Evolutionary conservation across 2,113 vertebrate genomes (phyloP).

Genomic region (Montifringilla adamsi): DNA sequence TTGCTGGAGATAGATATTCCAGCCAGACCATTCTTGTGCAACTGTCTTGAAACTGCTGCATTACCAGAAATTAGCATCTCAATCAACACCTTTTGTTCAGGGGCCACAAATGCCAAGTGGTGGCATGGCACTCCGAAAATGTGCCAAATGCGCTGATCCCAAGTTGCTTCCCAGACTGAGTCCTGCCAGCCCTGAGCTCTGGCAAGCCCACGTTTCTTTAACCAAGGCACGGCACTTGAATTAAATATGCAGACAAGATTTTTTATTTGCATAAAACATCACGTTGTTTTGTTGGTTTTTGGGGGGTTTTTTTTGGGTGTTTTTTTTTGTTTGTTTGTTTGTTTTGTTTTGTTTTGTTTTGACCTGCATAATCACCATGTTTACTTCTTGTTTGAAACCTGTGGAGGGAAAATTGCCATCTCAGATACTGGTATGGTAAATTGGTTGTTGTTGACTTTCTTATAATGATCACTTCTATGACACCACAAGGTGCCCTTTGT

Average conservation of each 20-base stretch:
- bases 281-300: not conserved
- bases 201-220: not conserved
- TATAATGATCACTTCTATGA: not conserved
- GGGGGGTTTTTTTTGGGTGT: too few relatives aligned
- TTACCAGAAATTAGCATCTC: not conserved
- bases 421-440: not conserved
- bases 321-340: too few relatives aligned
- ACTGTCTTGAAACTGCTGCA: not conserved
- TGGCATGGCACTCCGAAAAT: not conserved
- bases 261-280: not conserved
- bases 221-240: not conserved
- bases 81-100: not conserved
- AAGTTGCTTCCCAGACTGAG: not conserved
- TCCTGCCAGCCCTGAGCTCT: not conserved
- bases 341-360: not conserved
- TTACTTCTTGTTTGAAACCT: not conserved
- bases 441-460: not conserved
- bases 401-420: not conserved
- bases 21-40: not conserved
- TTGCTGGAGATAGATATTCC: not conserved
- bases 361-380: not conserved
- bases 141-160: not conserved
- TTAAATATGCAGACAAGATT: not conserved
- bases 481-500: not conserved
- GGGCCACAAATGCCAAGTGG: not conserved